Evolutionary conservation across 37 sponge, comb jelly and placozoan genomes (phyloP), one percentile per base, ranked within the genome.

Genomic region (Petrosia ficiformis): DNA sequence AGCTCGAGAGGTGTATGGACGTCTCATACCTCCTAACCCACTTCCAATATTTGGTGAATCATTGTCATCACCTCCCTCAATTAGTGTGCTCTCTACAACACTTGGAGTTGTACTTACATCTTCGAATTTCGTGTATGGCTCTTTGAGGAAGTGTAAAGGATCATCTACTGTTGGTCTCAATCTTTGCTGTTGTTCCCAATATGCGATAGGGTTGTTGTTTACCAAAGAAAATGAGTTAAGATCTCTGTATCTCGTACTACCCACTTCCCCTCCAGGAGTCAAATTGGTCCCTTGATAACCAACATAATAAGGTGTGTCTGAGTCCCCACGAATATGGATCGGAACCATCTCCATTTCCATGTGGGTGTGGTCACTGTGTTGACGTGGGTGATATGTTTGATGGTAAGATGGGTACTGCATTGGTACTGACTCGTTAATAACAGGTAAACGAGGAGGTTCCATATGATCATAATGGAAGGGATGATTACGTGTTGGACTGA

Each of bases 161-260:
- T 91, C 87, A 64, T 91, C 92, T 2, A 91, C 83, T 0, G 84
- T 69, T 11, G 84, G 69, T 66, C 79, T 82, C 74, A 91, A 74
- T 30, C 92, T 31, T 16, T 48, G 58, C 59, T 86, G 87, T 11
- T 58, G 59, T 70, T 91, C 92, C 92, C 92, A 91, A 80, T 91
- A 86, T 25, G 73, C 54, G 52, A 85, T 91, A 10, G 92, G 92
- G 42, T 86, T 81, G 40, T 81, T 77, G 4, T 34, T 74, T 8
- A 48, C 54, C 14, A 59, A 33, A 19, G 83, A 78, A 43, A 91
- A 68, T 25, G 87, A 83, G 34, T 82, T 78, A 43, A 91, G 84
- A 30, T 80, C 80, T 11, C 66, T 39, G 28, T 61, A 61, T 26
- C 5, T 5, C 11, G 63, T 11, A 26, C 28, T 8, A 10, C 16